A percentile compares a stretch with the other conserved stretches of the same genome.
Conservation (phyloP, 2,797 vertebrate species). For the Benthosema pterotum region DNA sequence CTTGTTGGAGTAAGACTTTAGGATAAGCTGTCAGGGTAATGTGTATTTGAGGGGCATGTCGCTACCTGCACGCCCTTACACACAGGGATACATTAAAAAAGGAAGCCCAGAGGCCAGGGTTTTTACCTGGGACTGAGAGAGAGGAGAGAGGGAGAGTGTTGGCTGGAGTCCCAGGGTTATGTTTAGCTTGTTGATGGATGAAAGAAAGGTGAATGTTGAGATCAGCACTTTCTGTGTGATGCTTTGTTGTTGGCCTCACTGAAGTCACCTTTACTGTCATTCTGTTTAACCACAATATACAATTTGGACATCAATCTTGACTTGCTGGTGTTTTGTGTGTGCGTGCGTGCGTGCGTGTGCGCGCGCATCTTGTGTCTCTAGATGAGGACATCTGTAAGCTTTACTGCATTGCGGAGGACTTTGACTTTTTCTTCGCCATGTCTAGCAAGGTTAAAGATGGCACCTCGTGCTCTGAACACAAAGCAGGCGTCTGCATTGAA, state of each 20-base stretch:
- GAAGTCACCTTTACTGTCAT: conserved; percentile 67
- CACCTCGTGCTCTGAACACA: conserved; percentile 87
- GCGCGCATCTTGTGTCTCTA: conserved; percentile 54
- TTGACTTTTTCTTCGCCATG: conserved; percentile 98
- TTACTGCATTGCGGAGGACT: conserved; percentile 97
- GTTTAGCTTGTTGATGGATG: conserved; percentile 72
- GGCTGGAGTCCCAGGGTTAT: conserved; percentile 55
- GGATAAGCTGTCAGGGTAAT: conserved; percentile 44
- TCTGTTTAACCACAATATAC: conserved; percentile 43
- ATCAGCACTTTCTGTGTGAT: conserved; percentile 65
- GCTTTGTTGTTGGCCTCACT: conserved; percentile 18
- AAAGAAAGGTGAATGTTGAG: conserved; percentile 56
- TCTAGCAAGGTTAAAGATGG: conserved; percentile 96
- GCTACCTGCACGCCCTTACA: conserved; percentile 60
- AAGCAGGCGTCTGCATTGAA: conserved; percentile 90
- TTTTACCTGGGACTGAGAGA: conserved; percentile 32
- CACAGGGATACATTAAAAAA: conserved; percentile 63
- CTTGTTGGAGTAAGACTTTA: not conserved
- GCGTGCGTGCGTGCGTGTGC: too few species aligned
- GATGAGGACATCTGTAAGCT: conserved; percentile 96
- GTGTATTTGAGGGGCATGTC: conserved; percentile 70
- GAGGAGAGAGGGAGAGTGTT: conserved; percentile 45
- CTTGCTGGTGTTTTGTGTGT: too few species aligned
- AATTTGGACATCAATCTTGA: too few species aligned
- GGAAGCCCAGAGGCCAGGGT: conserved; percentile 62